Evolutionary conservation across 2,113 vertebrate species (phyloP).

Genomic region (Girardinichthys multiradiatus): DNA sequence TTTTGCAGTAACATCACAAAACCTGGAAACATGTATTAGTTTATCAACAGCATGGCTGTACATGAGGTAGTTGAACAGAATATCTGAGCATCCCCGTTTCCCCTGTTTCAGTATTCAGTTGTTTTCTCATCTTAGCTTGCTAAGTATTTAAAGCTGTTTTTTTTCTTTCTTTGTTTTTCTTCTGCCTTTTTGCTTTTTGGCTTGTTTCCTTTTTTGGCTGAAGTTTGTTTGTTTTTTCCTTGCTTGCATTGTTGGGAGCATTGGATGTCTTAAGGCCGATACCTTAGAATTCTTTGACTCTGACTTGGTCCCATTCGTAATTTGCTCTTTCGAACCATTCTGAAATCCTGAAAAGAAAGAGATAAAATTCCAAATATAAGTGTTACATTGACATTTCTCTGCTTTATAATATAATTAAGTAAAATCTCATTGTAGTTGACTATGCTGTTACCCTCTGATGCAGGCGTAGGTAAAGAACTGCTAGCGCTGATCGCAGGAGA

Average conservation of each 20-base stretch:
- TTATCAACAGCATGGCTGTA: too few relatives aligned
- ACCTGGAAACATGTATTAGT: too few relatives aligned
- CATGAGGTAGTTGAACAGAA: too few relatives aligned
- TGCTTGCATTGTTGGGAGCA: background rate
- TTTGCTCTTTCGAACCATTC: slow-evolving; percentile 35
- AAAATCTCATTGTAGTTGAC: background rate
- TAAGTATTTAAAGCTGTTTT: background rate
- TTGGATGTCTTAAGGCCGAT: background rate
- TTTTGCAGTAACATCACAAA: too few relatives aligned
- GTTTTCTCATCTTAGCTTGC: too few relatives aligned
- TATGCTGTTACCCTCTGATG: slow-evolving; percentile 42
- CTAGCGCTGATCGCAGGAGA: slow-evolving; percentile 3
- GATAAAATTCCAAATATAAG: background rate
- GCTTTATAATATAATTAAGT: background rate
- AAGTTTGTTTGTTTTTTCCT: too few relatives aligned
- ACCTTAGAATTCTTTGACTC: slow-evolving; percentile 69
- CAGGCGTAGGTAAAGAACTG: slow-evolving; percentile 28
- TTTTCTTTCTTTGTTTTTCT: background rate
- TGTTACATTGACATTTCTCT: background rate
- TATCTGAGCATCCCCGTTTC: too few relatives aligned
- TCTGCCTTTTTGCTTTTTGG: background rate
- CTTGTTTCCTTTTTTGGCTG: background rate
- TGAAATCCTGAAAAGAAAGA: slow-evolving; percentile 44
- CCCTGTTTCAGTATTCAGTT: too few relatives aligned
- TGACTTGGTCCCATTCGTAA: slow-evolving; percentile 34